phyloP scores from a whole-genome alignment of 2,113 vertebrate species.

The Myiozetetes cayanensis region DNA sequence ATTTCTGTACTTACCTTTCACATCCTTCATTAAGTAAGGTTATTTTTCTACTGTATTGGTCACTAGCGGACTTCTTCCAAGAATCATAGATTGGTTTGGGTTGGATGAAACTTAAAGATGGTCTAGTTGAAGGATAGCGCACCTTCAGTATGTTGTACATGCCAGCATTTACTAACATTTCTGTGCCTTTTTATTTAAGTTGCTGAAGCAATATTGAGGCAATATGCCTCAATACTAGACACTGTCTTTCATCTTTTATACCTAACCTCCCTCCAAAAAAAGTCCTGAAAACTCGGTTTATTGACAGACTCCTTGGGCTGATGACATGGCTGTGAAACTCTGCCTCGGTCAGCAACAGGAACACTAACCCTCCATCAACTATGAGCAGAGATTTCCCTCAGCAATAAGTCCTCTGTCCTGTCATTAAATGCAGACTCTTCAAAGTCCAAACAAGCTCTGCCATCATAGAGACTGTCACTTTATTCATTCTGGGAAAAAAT shows the following conservation, averaged over 20 bases:
- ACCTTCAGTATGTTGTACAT: not conserved
- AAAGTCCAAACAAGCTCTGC: not conserved
- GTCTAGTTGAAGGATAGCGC: not conserved
- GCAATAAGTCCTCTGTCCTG: not conserved
- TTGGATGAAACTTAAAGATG: not conserved
- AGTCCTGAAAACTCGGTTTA: not conserved
- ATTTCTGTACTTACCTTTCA: not conserved
- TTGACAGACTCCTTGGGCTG: not conserved
- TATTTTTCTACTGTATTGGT: not conserved
- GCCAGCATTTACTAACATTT: not conserved
- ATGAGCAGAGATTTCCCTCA: not conserved
- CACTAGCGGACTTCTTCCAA: not conserved
- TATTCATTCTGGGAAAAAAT: not conserved
- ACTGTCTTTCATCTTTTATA: not conserved
- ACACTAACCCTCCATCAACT: not conserved
- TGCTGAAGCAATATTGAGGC: not conserved
- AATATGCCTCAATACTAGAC: not conserved
- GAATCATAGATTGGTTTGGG: not conserved
- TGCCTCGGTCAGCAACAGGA: not conserved
- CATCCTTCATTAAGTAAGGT: not conserved
- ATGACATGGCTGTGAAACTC: rapidly evolving
- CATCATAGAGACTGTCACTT: not conserved
- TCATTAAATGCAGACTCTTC: not conserved
- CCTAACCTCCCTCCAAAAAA: not conserved
- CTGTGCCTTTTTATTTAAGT: not conserved